Conservation (phyloP, 37 sponge, comb jelly and placozoan species). For the Chondrosia reniformis region DNA sequence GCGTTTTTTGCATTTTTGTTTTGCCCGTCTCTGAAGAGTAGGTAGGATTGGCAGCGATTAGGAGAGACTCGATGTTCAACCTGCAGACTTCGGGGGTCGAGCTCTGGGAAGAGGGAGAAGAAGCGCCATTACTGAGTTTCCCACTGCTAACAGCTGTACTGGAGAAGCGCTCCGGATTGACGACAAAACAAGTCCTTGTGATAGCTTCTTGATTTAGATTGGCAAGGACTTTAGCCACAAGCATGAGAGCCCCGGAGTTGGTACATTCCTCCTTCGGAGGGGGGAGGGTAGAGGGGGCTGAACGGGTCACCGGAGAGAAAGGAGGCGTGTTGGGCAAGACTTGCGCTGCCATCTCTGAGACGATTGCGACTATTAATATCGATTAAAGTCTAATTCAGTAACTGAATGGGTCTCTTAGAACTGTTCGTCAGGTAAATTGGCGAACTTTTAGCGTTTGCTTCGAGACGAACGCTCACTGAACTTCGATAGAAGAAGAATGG, state of each 20-base stretch:
- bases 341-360: constrained; percentile 56
- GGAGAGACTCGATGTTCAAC: constrained; percentile 69
- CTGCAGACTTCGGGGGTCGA: constrained; percentile 37
- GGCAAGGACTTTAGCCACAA: constrained; percentile 82
- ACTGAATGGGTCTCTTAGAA: no score
- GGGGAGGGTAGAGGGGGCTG: constrained; percentile 61
- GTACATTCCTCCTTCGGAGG: constrained; percentile 44
- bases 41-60: constrained; percentile 62
- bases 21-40: constrained; percentile 2
- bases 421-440: no score
- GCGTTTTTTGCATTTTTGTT: background rate
- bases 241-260: constrained; percentile 60
- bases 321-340: constrained; percentile 61
- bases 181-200: constrained; percentile 57
- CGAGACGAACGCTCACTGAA: no score
- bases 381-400: no score
- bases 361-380: no score
- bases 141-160: background rate
- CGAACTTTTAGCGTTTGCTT: no score
- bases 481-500: background rate
- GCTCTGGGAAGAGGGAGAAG: constrained; percentile 36
- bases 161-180: constrained; percentile 56
- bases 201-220: constrained; percentile 78
- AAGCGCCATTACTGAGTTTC: background rate
- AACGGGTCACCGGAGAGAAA: constrained; percentile 57